Base-by-base conservation (phyloP, 2,797 vertebrate species). In the Myioborus miniatus region DNA sequence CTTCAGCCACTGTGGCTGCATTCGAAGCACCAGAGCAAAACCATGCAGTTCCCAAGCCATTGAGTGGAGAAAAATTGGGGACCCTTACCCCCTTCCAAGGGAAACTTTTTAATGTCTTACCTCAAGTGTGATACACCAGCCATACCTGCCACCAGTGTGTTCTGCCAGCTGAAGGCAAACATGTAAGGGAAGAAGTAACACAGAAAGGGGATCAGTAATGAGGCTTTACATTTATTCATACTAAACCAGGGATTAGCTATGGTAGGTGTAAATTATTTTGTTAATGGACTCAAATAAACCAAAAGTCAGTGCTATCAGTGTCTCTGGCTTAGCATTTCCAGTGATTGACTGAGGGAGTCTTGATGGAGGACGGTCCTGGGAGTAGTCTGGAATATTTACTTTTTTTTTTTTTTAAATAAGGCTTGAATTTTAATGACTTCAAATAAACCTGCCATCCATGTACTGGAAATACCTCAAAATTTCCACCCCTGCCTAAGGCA, bases 401-500 rank as follows among this genome's bases (percentile, higher is more conserved):
- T 27, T 12, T n/a, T 32, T 18, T 13, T 22, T 64, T 16, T 16
- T 18, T 23, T 12, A 0, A 43, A 26, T 46, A 77, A 47, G 70
- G 50, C 34, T 89, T 91, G 8, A 55, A 23, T 60, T 97, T 94
- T 94, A 93, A 94, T 94, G 74, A n/a, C 30, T 91, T 83, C 36
- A 32, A 72, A 82, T 94, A 95, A 94, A 93, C 74, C 74, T 95
- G 77, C 85, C 50, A 88, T 88, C 63, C 24, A 8, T 59, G 39
- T 82, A 76, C 63, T 94, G 47, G 65, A 91, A 95, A 94, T 92
- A 78, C 52, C 70, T 94, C 50, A 69, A 41, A 30, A 91, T 72
- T 90, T 93, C 90, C 74, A 88, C 70, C 52, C 36, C 47, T 93
- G 91, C 87, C 94, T 91, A 67, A 86, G 87, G 96, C 95, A 56